Percentiles rank a stretch among this genome's conserved stretches.
Evolutionary conservation across 30 jellyfish, hydroid and myxozoan species (phyloP).

Genomic region (Turritopsis rubra): DNA sequence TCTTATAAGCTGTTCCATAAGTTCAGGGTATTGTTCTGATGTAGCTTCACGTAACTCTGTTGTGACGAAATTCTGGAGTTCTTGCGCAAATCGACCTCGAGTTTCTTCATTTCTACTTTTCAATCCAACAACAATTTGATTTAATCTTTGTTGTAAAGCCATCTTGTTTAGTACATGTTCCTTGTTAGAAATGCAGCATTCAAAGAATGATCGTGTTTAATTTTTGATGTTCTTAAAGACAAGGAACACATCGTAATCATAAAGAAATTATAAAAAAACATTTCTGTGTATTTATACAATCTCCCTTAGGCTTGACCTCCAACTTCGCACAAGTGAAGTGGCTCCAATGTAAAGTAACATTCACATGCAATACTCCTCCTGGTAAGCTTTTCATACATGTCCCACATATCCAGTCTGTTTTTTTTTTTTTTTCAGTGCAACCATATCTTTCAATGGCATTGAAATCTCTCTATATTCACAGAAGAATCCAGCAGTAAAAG

Average conservation of each 20-base stretch:
- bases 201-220: not conserved
- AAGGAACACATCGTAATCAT: too few relatives aligned
- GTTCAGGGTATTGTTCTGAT: slow-evolving; percentile 60
- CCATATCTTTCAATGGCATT: not conserved
- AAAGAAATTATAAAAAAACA: too few relatives aligned
- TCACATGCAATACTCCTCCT: not conserved
- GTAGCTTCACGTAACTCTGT: slow-evolving; percentile 88
- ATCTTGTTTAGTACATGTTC: not conserved
- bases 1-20: slow-evolving; percentile 76
- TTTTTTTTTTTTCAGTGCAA: not conserved
- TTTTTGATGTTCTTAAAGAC: too few relatives aligned
- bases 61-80: slow-evolving; percentile 77
- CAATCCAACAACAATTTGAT: slow-evolving; percentile 64
- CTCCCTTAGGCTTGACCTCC: not conserved
- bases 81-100: slow-evolving; percentile 65
- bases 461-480: not conserved
- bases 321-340: not conserved
- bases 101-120: slow-evolving; percentile 66
- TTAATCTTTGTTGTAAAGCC: slow-evolving; percentile 77
- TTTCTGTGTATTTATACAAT: too few relatives aligned
- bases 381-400: not conserved
- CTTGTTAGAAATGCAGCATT: not conserved
- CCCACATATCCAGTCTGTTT: not conserved
- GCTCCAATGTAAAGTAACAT: not conserved
- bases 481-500: not conserved